Base-by-base conservation (phyloP, 2,888 invertebrate species). In the Podotricha telesiphe region DNA sequence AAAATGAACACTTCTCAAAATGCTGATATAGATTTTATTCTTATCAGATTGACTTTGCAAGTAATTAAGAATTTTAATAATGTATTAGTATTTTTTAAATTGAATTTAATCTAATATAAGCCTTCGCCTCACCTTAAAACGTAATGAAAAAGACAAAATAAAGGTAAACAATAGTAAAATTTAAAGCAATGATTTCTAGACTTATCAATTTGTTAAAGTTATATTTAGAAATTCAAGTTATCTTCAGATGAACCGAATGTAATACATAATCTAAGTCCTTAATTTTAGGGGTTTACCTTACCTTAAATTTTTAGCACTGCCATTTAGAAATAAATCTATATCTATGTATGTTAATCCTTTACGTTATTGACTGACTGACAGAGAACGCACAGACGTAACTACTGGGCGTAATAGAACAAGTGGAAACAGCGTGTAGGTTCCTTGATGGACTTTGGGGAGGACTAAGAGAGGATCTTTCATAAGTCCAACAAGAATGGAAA, bases 151-250 rank as follows among this genome's bases (percentile, higher is more conserved):
- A 55, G 34, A 37, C 19, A 40, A 40, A 20, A 20, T n/a, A 22
- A 15, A 5, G 10, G n/a, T 22, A 10, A 42, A 42, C 42, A n/a
- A 10, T 42, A 45, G 45, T 11, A 42, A 40, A n/a, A 22, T 42
- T 19, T 1, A 22, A 22, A 59, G 45, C n/a, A 59, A 59, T 45
- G 45, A 5, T 42, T 45, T 17, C 6, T 22, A 42, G 20, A 4
- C 11, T 15, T 28, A 11, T 59, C 17, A 11, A 28, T 11, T 7
- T n/a, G 2, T 17, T 45, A 15, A 34, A 45, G 45, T 28, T 22
- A 0, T 59, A 45, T 17, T 59, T 45, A 45, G 45, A 59, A 59
- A n/a, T 20, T 50, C 58, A 42, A 42, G 42, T n/a, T 15, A 42
- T 42, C 40, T 42, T n/a, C 13, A 2, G 15, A 20, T 3, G 10